Conservation (phyloP, 2,113 vertebrate genomes). For the Porphyrio hochstetteri region DNA sequence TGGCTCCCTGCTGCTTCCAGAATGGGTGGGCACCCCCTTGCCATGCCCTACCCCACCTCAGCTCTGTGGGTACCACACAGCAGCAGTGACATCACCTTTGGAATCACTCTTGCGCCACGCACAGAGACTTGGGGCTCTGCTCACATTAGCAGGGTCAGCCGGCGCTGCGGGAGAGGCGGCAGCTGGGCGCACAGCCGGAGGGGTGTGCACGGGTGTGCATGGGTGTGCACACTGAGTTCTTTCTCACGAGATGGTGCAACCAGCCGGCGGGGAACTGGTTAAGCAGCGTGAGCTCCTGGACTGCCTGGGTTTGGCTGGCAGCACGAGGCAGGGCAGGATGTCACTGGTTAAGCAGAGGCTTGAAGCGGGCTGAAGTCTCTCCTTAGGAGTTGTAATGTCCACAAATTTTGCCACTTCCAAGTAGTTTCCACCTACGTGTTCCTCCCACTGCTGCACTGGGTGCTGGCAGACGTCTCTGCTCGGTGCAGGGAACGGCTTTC, state of each 20-base stretch:
- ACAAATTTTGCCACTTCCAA: constrained; percentile 61
- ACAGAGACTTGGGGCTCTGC: not conserved
- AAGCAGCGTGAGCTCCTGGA: not conserved
- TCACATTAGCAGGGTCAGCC: not conserved
- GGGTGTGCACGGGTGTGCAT: not conserved
- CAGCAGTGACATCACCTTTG: not conserved
- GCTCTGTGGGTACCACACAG: not conserved
- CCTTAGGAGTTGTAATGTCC: constrained; percentile 29
- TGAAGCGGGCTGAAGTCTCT: constrained; percentile 44
- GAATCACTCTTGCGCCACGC: not conserved
- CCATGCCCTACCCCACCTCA: not conserved
- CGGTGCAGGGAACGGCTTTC: not conserved
- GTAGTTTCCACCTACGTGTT: constrained; percentile 39
- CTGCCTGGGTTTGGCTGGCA: not conserved
- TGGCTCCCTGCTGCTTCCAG: not conserved
- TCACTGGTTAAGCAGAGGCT: constrained; percentile 10
- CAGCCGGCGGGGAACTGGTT: constrained; percentile 15
- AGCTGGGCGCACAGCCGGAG: not conserved
- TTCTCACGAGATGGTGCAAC: constrained; percentile 54
- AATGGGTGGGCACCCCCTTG: fast-evolving
- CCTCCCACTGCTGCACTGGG: constrained; percentile 19
- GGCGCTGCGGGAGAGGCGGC: not conserved
- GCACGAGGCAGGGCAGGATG: not conserved
- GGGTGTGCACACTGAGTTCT: not conserved
- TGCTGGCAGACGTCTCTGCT: constrained; percentile 21